phyloP scores from a whole-genome alignment of 2,888 invertebrate species.

The Encarsia formosa region DNA sequence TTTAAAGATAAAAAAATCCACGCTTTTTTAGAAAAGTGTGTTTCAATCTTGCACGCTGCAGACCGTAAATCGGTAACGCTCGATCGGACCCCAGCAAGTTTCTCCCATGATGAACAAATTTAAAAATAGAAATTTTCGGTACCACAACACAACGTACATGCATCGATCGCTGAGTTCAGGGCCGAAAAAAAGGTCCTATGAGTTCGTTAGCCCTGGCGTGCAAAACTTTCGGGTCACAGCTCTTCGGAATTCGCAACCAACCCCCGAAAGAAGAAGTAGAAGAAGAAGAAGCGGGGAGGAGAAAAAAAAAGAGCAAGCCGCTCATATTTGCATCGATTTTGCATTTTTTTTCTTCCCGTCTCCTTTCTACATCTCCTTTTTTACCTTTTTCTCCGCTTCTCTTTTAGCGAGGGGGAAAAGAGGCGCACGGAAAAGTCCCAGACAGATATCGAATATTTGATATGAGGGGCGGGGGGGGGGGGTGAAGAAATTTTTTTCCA shows the following conservation, averaged over 20 bases:
- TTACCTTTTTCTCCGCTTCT: constrained; percentile 6
- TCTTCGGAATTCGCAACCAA: not conserved
- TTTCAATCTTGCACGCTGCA: not conserved
- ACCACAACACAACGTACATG: too few relatives aligned
- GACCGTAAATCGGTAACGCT: too few relatives aligned
- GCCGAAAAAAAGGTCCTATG: too few relatives aligned
- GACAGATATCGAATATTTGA: constrained; percentile 27
- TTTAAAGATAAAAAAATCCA: too few relatives aligned
- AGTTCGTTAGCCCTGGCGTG: constrained; percentile 32
- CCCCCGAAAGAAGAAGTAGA: not conserved
- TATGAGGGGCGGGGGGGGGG: constrained; percentile 1
- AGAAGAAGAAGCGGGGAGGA: too few relatives aligned
- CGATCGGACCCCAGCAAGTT: too few relatives aligned
- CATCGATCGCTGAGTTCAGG: too few relatives aligned
- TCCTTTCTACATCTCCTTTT: not conserved
- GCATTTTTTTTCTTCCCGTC: constrained; percentile 9
- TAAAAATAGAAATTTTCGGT: too few relatives aligned
- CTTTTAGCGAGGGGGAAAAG: constrained; percentile 3
- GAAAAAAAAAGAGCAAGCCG: not conserved
- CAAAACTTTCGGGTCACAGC: constrained; percentile 29
- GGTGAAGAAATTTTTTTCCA: constrained; percentile 24
- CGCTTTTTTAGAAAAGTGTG: not conserved
- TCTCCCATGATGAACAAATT: too few relatives aligned
- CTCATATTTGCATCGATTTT: constrained; percentile 23
- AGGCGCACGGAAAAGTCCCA: constrained; percentile 20